phyloP scores from a whole-genome alignment of 2,113 vertebrate genomes.

The Manacus vitellinus region DNA sequence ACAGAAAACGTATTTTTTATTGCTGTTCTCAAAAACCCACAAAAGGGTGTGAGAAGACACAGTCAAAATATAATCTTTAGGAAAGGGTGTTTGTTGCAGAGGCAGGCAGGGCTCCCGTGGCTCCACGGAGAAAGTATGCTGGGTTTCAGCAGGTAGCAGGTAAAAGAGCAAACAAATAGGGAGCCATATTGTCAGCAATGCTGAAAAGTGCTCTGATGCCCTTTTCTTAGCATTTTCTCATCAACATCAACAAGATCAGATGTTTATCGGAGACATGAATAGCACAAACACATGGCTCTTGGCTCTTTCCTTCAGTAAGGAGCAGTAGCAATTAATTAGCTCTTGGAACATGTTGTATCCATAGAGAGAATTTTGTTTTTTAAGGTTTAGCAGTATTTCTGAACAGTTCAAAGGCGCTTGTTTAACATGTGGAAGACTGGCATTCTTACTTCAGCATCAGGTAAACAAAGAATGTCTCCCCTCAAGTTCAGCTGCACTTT shows the following conservation, averaged over 20 bases:
- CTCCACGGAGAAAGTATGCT: rapidly evolving
- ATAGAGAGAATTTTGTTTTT: background rate
- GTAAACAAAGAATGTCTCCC: background rate
- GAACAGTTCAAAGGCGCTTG: background rate
- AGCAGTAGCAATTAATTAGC: conserved; percentile 14
- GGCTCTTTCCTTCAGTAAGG: background rate
- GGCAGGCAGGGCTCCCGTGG: background rate
- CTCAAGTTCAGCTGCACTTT: background rate
- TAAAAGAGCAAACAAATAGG: background rate
- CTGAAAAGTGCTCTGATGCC: background rate
- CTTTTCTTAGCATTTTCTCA: background rate
- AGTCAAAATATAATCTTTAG: background rate
- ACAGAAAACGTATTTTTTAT: background rate
- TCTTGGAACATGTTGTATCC: background rate
- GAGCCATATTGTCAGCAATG: background rate
- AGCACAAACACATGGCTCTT: conserved; percentile 21
- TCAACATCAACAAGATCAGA: conserved; percentile 20
- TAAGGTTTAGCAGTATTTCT: background rate
- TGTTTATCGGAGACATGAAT: background rate
- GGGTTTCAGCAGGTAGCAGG: conserved; percentile 2
- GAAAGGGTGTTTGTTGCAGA: background rate
- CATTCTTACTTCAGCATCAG: background rate
- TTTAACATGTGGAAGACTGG: background rate
- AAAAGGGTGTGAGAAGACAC: background rate
- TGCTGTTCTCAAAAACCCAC: background rate